phyloP scores from a whole-genome alignment of 2,888 invertebrate species.

The Aleiodes alternator region DNA sequence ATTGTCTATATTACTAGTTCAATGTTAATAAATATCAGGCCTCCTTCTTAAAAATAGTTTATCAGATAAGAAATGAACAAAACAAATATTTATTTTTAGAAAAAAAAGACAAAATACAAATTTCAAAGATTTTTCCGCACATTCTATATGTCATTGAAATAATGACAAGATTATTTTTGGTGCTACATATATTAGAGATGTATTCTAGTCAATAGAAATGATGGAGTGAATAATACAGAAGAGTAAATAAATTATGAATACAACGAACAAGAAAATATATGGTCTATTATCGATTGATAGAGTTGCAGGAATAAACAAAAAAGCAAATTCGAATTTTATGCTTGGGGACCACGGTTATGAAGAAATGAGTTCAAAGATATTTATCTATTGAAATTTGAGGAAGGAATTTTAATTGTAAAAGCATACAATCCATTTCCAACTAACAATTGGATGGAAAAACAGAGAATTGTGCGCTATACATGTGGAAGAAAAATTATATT shows the following conservation, averaged over 20 bases:
- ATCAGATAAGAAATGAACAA: slow-evolving; percentile 3
- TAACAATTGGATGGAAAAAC: background rate
- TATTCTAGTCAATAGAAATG: slow-evolving; percentile 33
- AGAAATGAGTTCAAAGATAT: slow-evolving; percentile 4
- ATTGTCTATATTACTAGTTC: slow-evolving; percentile 31
- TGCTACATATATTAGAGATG: slow-evolving; percentile 27
- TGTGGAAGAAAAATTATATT: slow-evolving; percentile 20
- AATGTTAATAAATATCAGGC: slow-evolving; percentile 24
- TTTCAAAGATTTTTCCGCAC: slow-evolving; percentile 18
- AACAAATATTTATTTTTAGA: slow-evolving; percentile 35
- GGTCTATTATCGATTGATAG: background rate
- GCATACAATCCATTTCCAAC: background rate
- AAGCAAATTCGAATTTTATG: slow-evolving; percentile 1
- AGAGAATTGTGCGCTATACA: background rate
- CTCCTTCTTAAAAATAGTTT: slow-evolving; percentile 29
- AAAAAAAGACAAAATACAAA: background rate
- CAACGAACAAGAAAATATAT: no score
- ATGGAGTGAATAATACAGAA: background rate
- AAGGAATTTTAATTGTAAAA: background rate
- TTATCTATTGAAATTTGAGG: slow-evolving; percentile 4
- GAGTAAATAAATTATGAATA: no score
- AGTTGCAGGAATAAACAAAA: slow-evolving; percentile 1
- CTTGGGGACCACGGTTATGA: slow-evolving; percentile 26
- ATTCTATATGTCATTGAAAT: slow-evolving; percentile 11
- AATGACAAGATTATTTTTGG: slow-evolving; percentile 25